A percentile compares a stretch with the other conserved stretches of the same genome.
Conservation (phyloP, 2,797 vertebrate species). For the Lacerta agilis region DNA sequence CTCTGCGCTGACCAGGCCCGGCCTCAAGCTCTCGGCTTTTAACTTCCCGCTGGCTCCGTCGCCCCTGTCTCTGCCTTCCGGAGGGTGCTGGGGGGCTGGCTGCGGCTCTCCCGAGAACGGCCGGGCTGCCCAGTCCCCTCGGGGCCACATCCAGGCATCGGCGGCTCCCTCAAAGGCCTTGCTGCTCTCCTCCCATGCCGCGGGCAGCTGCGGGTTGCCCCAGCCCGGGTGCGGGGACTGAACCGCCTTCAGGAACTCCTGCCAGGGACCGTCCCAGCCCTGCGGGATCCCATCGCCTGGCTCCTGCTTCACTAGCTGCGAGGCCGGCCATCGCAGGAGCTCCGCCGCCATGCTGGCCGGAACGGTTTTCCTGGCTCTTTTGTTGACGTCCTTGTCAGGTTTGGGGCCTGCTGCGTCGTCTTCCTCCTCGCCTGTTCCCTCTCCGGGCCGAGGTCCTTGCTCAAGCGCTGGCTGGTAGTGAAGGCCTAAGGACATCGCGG, state of each 20-base stretch:
- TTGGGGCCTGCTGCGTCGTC: background rate
- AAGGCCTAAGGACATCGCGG: background rate
- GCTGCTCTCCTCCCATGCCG: background rate
- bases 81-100: background rate
- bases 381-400: background rate
- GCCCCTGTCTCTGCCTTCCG: background rate
- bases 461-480: background rate
- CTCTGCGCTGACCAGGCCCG: background rate
- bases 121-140: conserved; percentile 1
- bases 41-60: background rate
- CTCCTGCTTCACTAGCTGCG: conserved; percentile 23
- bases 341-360: background rate
- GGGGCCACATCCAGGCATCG: background rate
- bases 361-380: background rate
- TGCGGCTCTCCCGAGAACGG: background rate
- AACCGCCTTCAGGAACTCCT: conserved; percentile 16
- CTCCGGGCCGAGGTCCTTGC: background rate
- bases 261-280: conserved; percentile 7
- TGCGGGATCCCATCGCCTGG: background rate
- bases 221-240: background rate
- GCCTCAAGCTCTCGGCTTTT: background rate
- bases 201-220: background rate
- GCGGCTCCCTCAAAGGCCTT: background rate
- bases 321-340: background rate
- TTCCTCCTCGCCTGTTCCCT: background rate